These are phyloP conservation scores for Pimpla rufipes DNA, from an alignment of 2,888 invertebrate genomes.

Conservation along the genomic window DNA sequence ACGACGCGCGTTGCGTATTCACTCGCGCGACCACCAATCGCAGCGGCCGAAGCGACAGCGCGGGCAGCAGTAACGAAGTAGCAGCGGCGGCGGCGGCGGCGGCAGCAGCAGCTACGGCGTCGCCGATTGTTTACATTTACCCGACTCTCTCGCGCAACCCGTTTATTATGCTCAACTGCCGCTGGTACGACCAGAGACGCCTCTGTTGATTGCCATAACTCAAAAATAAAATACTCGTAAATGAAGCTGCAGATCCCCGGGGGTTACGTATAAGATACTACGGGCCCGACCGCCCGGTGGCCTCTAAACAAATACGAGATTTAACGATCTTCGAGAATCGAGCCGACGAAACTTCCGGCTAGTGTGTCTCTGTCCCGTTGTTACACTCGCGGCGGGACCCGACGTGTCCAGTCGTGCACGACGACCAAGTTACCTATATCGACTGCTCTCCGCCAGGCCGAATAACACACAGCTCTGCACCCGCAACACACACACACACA, in stretches of 20 bases:
- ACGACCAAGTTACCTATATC: slow-evolving; percentile 30
- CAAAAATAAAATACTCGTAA: slow-evolving; percentile 66
- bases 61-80: not conserved
- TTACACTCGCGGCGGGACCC: not conserved
- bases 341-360: slow-evolving; percentile 48
- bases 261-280: not conserved
- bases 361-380: not conserved
- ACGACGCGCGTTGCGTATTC: not conserved
- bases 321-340: slow-evolving; percentile 49
- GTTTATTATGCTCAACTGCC: slow-evolving; percentile 18
- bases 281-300: not conserved
- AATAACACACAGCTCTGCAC: slow-evolving; percentile 48
- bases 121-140: slow-evolving; percentile 54
- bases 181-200: slow-evolving; percentile 15
- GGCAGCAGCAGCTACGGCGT: slow-evolving; percentile 14
- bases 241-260: slow-evolving; percentile 25
- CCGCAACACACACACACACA: slow-evolving; percentile 15
- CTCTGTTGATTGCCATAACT: slow-evolving; percentile 39
- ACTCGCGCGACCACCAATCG: not conserved
- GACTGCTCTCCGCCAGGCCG: slow-evolving; percentile 49
- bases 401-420: slow-evolving; percentile 20
- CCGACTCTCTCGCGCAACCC: not conserved
- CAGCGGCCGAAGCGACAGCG: not conserved
- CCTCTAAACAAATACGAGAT: slow-evolving; percentile 50
- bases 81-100: not conserved